phyloP scores from a whole-genome alignment of 1,140 invertebrate genomes.

The Araneus ventricosus region DNA sequence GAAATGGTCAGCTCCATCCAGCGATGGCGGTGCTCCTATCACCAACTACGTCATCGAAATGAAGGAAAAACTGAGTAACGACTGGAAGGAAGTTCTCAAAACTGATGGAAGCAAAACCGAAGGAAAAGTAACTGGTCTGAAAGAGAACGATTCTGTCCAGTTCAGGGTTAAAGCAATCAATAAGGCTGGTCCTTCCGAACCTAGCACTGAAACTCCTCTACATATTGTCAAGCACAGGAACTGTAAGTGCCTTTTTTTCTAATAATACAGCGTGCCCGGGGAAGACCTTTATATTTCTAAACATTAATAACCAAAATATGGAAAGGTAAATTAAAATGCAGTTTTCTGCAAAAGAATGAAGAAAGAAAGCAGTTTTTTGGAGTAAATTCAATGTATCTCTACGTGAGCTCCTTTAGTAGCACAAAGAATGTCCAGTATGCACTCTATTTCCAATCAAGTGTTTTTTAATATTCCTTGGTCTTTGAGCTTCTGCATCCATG shows the following conservation, averaged over 20 bases:
- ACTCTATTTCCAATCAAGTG: no score
- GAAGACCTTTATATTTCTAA: no score
- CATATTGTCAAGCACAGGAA: conserved; percentile 94
- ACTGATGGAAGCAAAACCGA: conserved; percentile 88
- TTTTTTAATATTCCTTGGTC: no score
- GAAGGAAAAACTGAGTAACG: conserved; percentile 95
- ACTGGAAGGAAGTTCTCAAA: conserved; percentile 95
- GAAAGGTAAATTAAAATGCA: no score
- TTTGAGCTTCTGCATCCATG: no score
- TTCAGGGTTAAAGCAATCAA: conserved; percentile 87
- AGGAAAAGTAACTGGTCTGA: conserved; percentile 92
- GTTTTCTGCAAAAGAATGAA: no score
- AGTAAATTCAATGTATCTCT: no score
- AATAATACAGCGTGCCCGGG: no score
- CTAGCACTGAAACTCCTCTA: conserved; percentile 91
- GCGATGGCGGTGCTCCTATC: conserved; percentile 92
- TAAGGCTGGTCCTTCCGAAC: conserved; percentile 84
- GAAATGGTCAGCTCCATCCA: conserved; percentile 89
- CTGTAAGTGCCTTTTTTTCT: conserved; percentile 82
- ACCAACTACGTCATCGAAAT: conserved; percentile 93
- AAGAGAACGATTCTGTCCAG: conserved; percentile 93
- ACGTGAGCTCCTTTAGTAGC: no score
- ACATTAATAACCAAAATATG: no score
- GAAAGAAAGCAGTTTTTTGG: no score
- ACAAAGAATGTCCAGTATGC: no score